A percentile compares a stretch with the other conserved stretches of the same genome.
These are phyloP conservation scores for Parelbella ahira DNA, from an alignment of 2,888 invertebrate genomes.

Conservation along the genomic window DNA sequence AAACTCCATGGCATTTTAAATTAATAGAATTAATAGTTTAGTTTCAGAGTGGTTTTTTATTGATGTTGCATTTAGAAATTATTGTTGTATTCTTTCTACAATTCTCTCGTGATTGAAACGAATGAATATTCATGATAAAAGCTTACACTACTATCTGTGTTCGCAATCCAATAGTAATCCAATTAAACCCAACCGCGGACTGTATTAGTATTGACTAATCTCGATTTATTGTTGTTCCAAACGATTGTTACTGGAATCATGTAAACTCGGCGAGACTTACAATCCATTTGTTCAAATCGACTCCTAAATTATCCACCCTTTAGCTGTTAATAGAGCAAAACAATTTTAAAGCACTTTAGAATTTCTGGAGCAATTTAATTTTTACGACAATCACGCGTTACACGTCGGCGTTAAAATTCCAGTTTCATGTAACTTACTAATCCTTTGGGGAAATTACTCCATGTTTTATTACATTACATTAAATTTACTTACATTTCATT, in stretches of 20 bases:
- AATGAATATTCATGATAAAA: slow-evolving; percentile 17
- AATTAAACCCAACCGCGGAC: slow-evolving; percentile 18
- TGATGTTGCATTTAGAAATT: too few species aligned
- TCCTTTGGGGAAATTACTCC: too few species aligned
- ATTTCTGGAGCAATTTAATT: too few species aligned
- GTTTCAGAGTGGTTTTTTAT: too few species aligned
- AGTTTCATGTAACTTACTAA: too few species aligned
- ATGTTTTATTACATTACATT: too few species aligned
- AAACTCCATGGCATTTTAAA: too few species aligned
- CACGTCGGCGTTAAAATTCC: too few species aligned
- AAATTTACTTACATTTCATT: too few species aligned
- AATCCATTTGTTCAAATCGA: slow-evolving; percentile 3
- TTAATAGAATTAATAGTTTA: too few species aligned
- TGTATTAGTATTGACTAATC: slow-evolving; percentile 22
- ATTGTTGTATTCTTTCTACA: too few species aligned
- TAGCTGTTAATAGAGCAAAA: background rate
- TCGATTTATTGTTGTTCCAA: slow-evolving; percentile 20
- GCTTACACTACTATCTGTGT: slow-evolving; percentile 12
- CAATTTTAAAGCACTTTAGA: slow-evolving; percentile 1
- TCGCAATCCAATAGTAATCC: slow-evolving; percentile 22
- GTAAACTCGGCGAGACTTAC: slow-evolving; percentile 17
- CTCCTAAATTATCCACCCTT: slow-evolving; percentile 8
- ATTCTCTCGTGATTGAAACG: slow-evolving; percentile 5
- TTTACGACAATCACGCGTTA: too few species aligned
- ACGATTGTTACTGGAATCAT: slow-evolving; percentile 17